Conservation (phyloP, 2,113 vertebrate genomes). For the Scortum barcoo region DNA sequence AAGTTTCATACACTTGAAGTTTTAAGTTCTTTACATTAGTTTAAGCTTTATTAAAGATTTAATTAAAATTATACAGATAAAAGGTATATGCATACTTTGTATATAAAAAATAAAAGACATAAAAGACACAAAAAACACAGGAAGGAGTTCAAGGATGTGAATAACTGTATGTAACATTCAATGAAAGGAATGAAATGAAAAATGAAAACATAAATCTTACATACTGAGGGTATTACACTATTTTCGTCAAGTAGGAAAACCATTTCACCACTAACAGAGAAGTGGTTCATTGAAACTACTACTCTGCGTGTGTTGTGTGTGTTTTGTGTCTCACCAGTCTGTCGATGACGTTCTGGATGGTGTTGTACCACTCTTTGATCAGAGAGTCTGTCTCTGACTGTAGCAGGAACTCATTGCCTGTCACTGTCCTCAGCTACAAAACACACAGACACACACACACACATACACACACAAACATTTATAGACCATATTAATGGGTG, state of each 20-base stretch:
- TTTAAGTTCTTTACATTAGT: too few species aligned
- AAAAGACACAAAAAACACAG: not conserved
- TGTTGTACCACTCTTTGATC: conserved; percentile 89
- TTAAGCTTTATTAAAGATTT: not conserved
- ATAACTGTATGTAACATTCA: not conserved
- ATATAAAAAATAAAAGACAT: not conserved
- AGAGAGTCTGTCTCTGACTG: conserved; percentile 90
- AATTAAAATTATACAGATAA: not conserved
- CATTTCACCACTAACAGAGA: conserved; percentile 13
- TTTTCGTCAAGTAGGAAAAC: not conserved
- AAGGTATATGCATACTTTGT: too few species aligned
- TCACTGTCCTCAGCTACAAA: conserved; percentile 90
- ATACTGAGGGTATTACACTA: not conserved
- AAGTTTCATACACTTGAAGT: too few species aligned
- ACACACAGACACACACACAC: too few species aligned
- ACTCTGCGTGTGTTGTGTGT: not conserved
- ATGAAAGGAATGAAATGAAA: not conserved
- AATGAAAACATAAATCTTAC: not conserved
- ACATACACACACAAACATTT: too few species aligned
- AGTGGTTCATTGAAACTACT: not conserved
- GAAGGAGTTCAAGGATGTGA: not conserved
- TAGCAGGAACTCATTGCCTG: conserved; percentile 93
- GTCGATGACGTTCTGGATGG: conserved; percentile 88
- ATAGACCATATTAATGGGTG: not conserved
- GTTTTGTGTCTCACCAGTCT: conserved; percentile 86